These are phyloP conservation scores for Taeniopygia guttata DNA, from an alignment of 2,797 vertebrate species.

Conservation along the genomic window DNA sequence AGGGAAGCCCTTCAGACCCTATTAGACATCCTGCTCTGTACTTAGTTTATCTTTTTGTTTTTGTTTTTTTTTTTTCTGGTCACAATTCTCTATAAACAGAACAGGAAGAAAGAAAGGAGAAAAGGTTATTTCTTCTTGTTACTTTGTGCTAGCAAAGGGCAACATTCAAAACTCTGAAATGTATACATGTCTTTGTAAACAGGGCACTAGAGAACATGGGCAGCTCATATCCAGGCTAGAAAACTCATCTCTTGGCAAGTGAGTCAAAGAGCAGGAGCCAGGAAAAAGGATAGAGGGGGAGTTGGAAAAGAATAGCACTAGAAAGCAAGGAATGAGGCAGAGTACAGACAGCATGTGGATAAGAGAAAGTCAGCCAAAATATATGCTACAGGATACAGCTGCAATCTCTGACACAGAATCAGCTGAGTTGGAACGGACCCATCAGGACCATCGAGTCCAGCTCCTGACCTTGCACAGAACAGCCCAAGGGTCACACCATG, in stretches of 20 bases:
- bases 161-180: background rate
- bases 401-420: background rate
- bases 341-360: background rate
- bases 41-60: background rate
- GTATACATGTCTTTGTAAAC: background rate
- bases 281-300: background rate
- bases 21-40: background rate
- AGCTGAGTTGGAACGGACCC: background rate
- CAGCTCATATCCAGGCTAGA: background rate
- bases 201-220: background rate
- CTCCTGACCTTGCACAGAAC: background rate
- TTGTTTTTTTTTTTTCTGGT: background rate
- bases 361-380: background rate
- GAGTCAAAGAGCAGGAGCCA: background rate
- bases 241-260: background rate
- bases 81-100: background rate
- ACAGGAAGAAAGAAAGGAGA: background rate
- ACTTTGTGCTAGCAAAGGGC: background rate
- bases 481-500: fast-evolving
- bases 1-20: background rate
- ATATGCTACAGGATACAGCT: background rate
- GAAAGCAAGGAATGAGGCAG: background rate
- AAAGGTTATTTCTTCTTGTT: background rate
- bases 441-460: fast-evolving
- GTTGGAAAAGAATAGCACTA: background rate